Evolutionary conservation across 2,797 vertebrate species (phyloP).

Genomic region (Spea hammondii): DNA sequence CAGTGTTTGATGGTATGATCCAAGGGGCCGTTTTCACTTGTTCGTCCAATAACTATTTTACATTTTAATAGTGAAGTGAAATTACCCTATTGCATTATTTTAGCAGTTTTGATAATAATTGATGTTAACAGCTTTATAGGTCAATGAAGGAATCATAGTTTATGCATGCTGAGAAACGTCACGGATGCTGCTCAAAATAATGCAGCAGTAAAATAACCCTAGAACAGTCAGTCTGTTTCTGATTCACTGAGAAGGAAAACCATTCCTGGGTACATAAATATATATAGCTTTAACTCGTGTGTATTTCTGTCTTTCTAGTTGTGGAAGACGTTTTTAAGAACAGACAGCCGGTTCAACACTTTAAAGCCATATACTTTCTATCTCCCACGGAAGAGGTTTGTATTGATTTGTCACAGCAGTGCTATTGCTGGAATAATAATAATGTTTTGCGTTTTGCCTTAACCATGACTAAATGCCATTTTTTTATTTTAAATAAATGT

Average conservation of each 20-base stretch:
- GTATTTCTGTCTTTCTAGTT: constrained; percentile 67
- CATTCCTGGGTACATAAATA: not conserved
- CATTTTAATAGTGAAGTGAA: too few relatives aligned
- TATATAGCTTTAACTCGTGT: not conserved
- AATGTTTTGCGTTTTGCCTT: constrained; percentile 8
- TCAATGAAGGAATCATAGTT: too few relatives aligned
- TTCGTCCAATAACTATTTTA: too few relatives aligned
- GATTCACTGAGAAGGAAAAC: too few relatives aligned
- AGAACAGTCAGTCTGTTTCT: too few relatives aligned
- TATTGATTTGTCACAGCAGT: constrained; percentile 25
- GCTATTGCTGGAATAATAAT: too few relatives aligned
- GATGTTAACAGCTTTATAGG: too few relatives aligned
- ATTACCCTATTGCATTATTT: too few relatives aligned
- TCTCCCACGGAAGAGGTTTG: constrained; percentile 86
- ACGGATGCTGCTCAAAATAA: not conserved
- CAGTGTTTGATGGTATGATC: too few relatives aligned
- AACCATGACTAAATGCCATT: constrained; percentile 13
- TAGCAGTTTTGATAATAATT: too few relatives aligned
- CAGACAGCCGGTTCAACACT: constrained; percentile 88
- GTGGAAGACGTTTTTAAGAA: constrained; percentile 91
- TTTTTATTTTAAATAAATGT: constrained; percentile 3
- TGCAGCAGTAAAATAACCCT: not conserved
- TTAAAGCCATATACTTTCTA: constrained; percentile 97
- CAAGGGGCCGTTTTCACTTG: too few relatives aligned
- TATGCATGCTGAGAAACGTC: too few relatives aligned